Conservation (phyloP, 2,888 invertebrate species). For the Paralinhomoeus sp. region DNA sequence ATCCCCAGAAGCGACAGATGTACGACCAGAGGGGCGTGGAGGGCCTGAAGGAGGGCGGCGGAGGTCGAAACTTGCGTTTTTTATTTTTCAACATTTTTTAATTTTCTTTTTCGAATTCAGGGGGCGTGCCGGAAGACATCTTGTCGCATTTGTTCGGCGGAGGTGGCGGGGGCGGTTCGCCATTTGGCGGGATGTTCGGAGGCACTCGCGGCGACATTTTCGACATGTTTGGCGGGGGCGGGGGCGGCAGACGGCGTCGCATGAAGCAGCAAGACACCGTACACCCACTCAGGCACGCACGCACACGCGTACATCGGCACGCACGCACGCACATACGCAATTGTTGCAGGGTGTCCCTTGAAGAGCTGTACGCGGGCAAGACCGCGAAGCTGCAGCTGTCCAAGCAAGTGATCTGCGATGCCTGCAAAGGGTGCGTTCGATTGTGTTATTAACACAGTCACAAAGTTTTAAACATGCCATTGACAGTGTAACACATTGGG, state of each 20-base stretch:
- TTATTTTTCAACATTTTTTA: not conserved
- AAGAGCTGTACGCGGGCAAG: slow-evolving; percentile 73
- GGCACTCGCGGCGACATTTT: slow-evolving; percentile 22
- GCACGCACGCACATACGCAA: slow-evolving; percentile 24
- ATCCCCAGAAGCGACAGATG: slow-evolving; percentile 55
- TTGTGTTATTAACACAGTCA: not conserved
- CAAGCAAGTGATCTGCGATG: slow-evolving; percentile 53
- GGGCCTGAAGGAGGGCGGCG: slow-evolving; percentile 56
- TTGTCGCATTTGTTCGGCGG: slow-evolving; percentile 45
- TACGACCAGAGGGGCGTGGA: slow-evolving; percentile 69
- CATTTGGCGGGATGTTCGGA: slow-evolving; percentile 16
- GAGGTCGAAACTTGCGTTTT: too few species aligned
- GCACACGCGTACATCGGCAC: too few species aligned
- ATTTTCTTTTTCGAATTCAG: not conserved
- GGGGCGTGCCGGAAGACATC: slow-evolving; percentile 36
- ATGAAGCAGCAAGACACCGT: slow-evolving; percentile 48
- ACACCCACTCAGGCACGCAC: slow-evolving; percentile 45
- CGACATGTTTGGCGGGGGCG: slow-evolving; percentile 10
- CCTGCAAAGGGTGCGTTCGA: slow-evolving; percentile 41
- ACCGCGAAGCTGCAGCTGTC: slow-evolving; percentile 54
- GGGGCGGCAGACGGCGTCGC: slow-evolving; percentile 32
- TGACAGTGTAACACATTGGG: not conserved
- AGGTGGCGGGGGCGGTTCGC: slow-evolving; percentile 22
- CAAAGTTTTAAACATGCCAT: not conserved
- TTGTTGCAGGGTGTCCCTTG: slow-evolving; percentile 47